Percentiles rank a stretch among this genome's conserved stretches.
Conservation (phyloP, 1,140 invertebrate species). For the Cydia strobilella region DNA sequence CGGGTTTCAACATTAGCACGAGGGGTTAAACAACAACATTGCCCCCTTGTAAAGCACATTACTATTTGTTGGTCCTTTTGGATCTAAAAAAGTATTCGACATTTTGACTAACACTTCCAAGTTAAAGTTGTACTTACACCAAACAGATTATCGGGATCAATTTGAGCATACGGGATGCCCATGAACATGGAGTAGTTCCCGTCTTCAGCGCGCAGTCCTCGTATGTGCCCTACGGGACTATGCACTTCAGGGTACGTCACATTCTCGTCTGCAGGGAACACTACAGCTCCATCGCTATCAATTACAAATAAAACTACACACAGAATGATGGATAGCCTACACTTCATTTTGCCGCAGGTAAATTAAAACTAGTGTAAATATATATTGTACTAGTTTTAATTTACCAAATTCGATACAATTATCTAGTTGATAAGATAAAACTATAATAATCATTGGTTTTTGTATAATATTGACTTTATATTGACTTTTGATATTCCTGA, state of each 20-base stretch:
- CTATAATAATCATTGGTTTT: background rate
- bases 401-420: background rate
- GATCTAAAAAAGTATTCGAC: background rate
- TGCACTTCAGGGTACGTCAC: constrained; percentile 43
- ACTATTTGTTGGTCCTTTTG: too few species aligned
- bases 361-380: background rate
- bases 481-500: too few species aligned
- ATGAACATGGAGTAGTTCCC: constrained; percentile 48
- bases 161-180: constrained; percentile 45
- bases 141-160: constrained; percentile 45
- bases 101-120: background rate
- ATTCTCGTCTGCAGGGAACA: background rate
- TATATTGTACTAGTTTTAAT: too few species aligned
- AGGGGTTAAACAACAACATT: too few species aligned
- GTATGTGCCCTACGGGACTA: constrained; percentile 41
- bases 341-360: background rate
- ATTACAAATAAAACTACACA: background rate
- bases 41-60: too few species aligned
- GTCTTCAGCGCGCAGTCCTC: constrained; percentile 40
- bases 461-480: too few species aligned
- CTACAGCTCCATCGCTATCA: background rate
- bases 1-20: too few species aligned
- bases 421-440: background rate
- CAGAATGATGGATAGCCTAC: background rate
- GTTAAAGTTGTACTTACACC: constrained; percentile 41